Evolutionary conservation across 2,888 invertebrate genomes (phyloP), one percentile per base, ranked within the genome.

Genomic region (Apocheima hispidaria): DNA sequence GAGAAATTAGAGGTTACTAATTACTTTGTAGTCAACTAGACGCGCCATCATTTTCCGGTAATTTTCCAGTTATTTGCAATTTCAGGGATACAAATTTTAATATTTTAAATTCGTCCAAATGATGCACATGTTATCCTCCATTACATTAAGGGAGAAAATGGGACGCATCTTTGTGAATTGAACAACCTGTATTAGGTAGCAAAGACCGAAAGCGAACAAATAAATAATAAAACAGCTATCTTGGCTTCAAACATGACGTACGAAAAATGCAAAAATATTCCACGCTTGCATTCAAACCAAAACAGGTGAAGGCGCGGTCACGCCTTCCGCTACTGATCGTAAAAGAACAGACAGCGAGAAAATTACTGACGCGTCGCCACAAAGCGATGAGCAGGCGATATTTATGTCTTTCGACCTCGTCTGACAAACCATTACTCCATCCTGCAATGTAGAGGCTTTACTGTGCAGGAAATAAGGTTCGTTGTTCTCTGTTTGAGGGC

Each of bases 351-450:
- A 56, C 48, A 52, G 70, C 71, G 74, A 74, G 79, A 78, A 77
- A 81, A 81, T 79, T 82, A 82, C 81, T 77, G 77, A 78, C 78
- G 79, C 81, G 66, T 74, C 73, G 77, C 82, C 81, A 83, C 82
- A 82, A 86, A 83, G 82, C 79, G 84, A 81, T 78, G 81, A 80
- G 82, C 82, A 75, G 79, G 74, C 78, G 86, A 84, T 86, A 87
- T 86, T 83, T 86, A 87, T 80, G 82, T 81, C 82, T 79, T 80
- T 80, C 79, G 83, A 83, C 84, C 83, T 84, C 84, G 62, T 53
- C 64, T 26, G 79, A 73, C 63, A 51, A 71, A 26, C 46, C 18
- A 18, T 57, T 30, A 57, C 41, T 30, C 18, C 21, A 23, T 16
- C 14, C 20, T 26, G 18, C 5, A 4, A 2, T 7, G 30, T 40